Evolutionary conservation across 2,888 invertebrate species (phyloP), one percentile per base, ranked within the genome.

Genomic region (Ramazzottius varieornatus): DNA sequence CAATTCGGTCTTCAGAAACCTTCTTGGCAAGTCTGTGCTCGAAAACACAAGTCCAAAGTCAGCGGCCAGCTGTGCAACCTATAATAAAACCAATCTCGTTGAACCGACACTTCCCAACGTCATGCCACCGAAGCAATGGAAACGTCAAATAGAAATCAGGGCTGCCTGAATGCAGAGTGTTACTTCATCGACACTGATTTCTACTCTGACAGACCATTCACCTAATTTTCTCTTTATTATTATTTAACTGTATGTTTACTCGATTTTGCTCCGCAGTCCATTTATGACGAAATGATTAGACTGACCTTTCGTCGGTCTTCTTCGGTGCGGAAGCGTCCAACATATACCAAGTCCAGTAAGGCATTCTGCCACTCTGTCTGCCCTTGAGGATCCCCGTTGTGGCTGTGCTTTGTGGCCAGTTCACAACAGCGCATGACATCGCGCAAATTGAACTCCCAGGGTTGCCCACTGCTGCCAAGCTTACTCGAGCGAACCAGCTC

Each of bases 391-490:
- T 13, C 16, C 2, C 13, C 20, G 16, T 65, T 20, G 24, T 32
- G n/a, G 4, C 4, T 4, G 4, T 24, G 65, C 16, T 65, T 66
- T 20, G 72, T 75, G 0, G 84, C 79, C 0, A 85, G 82, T 71
- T 91, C 85, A 73, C 89, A 89, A 93, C 93, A 96, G 70, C 96
- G 82, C 67, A 86, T 83, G 69, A 98, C 81, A 74, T 99, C 98
- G 71, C 98, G 82, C 64, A 99, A 79, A 78, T 99, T 99, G 78
- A 94, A 89, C 77, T 98, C 96, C 86, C 89, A 96, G 0, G 94
- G 94, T 0, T 86, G 83, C 0, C 94, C 93, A 72, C 79, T 82
- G 70, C 83, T 82, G 0, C 86, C 92, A 82, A 88, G 89, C 1
- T 74, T 73, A 66, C 82, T 80, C 70, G 82, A 63, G 4, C 32